Evolutionary conservation across 2,888 invertebrate species (phyloP).

Genomic region (Phaonia tiefii): DNA sequence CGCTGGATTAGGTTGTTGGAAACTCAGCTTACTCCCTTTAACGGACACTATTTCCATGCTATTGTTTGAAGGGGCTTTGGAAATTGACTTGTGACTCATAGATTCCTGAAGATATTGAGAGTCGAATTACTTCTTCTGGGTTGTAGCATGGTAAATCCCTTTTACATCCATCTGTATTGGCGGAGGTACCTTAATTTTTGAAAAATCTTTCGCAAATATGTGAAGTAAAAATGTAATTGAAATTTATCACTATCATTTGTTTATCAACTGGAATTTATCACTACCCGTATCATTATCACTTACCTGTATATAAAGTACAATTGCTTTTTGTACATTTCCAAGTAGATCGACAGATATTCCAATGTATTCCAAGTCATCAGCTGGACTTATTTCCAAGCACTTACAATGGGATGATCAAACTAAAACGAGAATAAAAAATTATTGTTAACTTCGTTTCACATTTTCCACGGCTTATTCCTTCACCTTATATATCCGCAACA

Average conservation of each 20-base stretch:
- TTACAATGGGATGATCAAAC: slow-evolving; percentile 92
- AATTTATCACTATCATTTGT: neutral
- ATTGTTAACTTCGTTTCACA: slow-evolving; percentile 12
- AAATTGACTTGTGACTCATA: too few species aligned
- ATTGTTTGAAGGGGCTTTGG: too few species aligned
- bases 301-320: slow-evolving; percentile 82
- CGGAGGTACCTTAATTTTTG: too few species aligned
- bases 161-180: too few species aligned
- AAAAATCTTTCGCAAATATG: too few species aligned
- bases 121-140: too few species aligned
- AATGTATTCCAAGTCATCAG: slow-evolving; percentile 85
- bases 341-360: slow-evolving; percentile 90
- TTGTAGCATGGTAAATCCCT: too few species aligned
- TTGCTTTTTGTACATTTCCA: slow-evolving; percentile 92
- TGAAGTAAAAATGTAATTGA: neutral
- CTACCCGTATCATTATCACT: neutral
- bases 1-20: too few species aligned
- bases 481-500: slow-evolving; percentile 90
- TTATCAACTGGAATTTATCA: too few species aligned
- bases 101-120: too few species aligned
- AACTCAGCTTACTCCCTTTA: too few species aligned
- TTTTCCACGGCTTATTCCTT: neutral
- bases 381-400: slow-evolving; percentile 90
- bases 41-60: too few species aligned
- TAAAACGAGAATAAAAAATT: slow-evolving; percentile 76